phyloP scores from a whole-genome alignment of 2,888 invertebrate genomes.

The Catocala nupta region DNA sequence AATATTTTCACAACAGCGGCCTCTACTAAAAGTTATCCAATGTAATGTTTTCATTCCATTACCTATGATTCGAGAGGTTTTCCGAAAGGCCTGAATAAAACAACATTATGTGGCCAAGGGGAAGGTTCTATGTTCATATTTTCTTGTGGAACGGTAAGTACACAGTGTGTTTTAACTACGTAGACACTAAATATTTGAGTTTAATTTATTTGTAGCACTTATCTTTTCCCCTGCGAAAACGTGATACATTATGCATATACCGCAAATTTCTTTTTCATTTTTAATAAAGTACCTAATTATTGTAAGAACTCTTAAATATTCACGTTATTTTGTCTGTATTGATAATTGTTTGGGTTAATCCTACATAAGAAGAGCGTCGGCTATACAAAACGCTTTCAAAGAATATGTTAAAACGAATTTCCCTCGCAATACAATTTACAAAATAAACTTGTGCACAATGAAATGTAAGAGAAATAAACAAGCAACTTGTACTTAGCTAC shows the following conservation, averaged over 20 bases:
- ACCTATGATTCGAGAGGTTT: conserved; percentile 66
- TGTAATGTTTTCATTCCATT: conserved; percentile 76
- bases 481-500: conserved; percentile 32
- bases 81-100: conserved; percentile 63
- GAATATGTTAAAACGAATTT: not conserved
- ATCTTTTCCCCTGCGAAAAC: not conserved
- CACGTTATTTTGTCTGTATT: not conserved
- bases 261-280: not conserved
- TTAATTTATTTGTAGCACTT: conserved; percentile 19
- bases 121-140: conserved; percentile 55
- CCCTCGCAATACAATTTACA: not conserved
- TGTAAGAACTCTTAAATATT: not conserved
- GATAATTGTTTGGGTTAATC: not conserved
- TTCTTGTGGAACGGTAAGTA: conserved; percentile 46
- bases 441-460: conserved; percentile 10
- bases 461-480: conserved; percentile 25
- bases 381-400: not conserved
- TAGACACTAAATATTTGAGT: conserved; percentile 43
- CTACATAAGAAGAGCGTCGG: not conserved
- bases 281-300: not conserved
- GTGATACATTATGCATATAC: not conserved
- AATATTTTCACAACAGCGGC: conserved; percentile 44
- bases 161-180: conserved; percentile 47
- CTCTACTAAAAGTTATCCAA: conserved; percentile 56
- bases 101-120: conserved; percentile 57